phyloP scores from a whole-genome alignment of 2,888 invertebrate species.

The Agriopis aurantiaria region DNA sequence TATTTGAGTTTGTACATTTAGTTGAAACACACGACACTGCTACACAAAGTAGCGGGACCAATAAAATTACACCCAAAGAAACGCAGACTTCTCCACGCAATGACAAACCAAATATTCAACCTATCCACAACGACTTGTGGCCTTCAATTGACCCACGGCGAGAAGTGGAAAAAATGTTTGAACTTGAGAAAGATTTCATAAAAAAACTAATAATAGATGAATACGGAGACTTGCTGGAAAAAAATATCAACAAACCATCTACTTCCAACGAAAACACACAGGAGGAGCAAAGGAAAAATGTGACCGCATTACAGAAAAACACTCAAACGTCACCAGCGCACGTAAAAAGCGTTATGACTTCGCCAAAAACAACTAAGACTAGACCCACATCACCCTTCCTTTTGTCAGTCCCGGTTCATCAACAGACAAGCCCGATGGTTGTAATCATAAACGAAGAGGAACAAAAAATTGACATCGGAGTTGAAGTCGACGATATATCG shows the following conservation, averaged over 20 bases:
- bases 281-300: conserved; percentile 57
- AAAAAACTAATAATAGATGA: conserved; percentile 77
- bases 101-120: conserved; percentile 62
- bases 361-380: conserved; percentile 75
- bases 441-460: conserved; percentile 58
- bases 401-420: conserved; percentile 62
- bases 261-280: conserved; percentile 60
- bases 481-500: conserved; percentile 69
- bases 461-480: conserved; percentile 53
- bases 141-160: conserved; percentile 67
- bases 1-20: conserved; percentile 77
- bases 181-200: conserved; percentile 79
- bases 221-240: conserved; percentile 75
- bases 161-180: conserved; percentile 75
- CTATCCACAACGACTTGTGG: conserved; percentile 78
- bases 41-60: conserved; percentile 71
- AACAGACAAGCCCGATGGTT: conserved; percentile 73
- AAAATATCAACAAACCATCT: conserved; percentile 72
- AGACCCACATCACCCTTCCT: conserved; percentile 77
- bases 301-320: conserved; percentile 69
- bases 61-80: conserved; percentile 74
- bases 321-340: conserved; percentile 82
- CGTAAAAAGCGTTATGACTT: conserved; percentile 79
- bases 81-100: conserved; percentile 78
- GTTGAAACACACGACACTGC: conserved; percentile 77